Base-by-base conservation (phyloP, 2,113 vertebrate genomes). In the Myanophis thanlyinensis region DNA sequence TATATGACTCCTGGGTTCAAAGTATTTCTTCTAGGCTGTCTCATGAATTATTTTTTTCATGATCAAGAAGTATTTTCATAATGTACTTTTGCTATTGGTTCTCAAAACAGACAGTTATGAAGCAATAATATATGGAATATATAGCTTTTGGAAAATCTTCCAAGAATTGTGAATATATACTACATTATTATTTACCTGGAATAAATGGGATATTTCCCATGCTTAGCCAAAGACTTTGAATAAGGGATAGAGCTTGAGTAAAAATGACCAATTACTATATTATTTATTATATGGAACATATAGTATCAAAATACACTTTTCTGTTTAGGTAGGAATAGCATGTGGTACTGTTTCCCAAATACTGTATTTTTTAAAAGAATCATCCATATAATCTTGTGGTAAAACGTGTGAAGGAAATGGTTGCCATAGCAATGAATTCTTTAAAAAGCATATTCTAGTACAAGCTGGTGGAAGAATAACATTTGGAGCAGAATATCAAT, bases 371-470 rank as follows among this genome's bases (percentile, higher is more conserved):
- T 93, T 12, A 56, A 90, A 89, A 27, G 23, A 85, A 73, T 46
- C 59, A 10, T 85, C 90, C 73, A 59, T 52, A 80, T 88, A 88
- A 91, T 85, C 67, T 85, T 87, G 51, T 30, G 15, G 44, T 51
- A 93, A 91, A n/a, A 85, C 6, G 47, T 40, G 44, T 91, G 62
- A 52, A 91, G 25, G 62, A 89, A 91, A 80, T 84, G 90, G 86
- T 93, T 93, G 93, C 67, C 84, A 93, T 89, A 56, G 86, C 6
- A 11, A 89, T 91, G n/a, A 35, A 56, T 89, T 85, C 87, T 53
- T 92, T 73, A 92, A 73, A 80, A 92, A 88, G 86, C 86, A 44
- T 80, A 73, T 88, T 88, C 25, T 23, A 92, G 56, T 67, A 87
- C 20, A 88, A 88, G 11, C 86, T 88, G 56, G 25, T 88, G 4